Percentiles rank a stretch among this genome's conserved stretches.
These are phyloP conservation scores for Artibeus lituratus DNA, from an alignment of 2,797 vertebrate genomes.

Conservation along the genomic window DNA sequence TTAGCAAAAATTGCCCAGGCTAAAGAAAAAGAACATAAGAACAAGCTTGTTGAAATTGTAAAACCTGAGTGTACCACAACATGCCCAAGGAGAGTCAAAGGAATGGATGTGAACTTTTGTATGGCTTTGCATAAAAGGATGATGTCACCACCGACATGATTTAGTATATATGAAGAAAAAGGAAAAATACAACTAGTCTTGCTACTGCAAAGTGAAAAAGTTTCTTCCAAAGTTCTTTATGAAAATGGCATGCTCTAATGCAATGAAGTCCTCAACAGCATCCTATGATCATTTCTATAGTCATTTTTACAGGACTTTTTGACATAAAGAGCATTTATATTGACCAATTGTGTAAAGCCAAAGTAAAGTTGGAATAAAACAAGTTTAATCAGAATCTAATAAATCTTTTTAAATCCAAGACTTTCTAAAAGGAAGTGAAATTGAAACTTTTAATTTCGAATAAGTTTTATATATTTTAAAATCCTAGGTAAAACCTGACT, in stretches of 20 bases:
- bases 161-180: background rate
- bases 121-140: background rate
- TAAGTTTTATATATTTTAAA: background rate
- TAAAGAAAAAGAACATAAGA: background rate
- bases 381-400: background rate
- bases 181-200: background rate
- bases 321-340: background rate
- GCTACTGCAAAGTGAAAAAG: background rate
- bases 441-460: background rate
- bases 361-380: conserved; percentile 9
- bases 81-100: background rate
- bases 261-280: background rate
- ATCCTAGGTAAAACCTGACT: background rate
- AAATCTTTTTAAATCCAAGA: background rate
- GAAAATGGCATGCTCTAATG: background rate
- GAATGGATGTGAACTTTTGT: background rate
- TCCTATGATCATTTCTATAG: background rate
- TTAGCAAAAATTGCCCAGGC: background rate
- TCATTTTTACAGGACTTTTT: background rate
- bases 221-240: background rate
- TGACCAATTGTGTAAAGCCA: background rate
- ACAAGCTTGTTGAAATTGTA: background rate
- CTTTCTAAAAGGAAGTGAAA: background rate
- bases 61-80: background rate
- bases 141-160: background rate